Conservation (phyloP, 2,888 invertebrate genomes). For the Thereva unica region DNA sequence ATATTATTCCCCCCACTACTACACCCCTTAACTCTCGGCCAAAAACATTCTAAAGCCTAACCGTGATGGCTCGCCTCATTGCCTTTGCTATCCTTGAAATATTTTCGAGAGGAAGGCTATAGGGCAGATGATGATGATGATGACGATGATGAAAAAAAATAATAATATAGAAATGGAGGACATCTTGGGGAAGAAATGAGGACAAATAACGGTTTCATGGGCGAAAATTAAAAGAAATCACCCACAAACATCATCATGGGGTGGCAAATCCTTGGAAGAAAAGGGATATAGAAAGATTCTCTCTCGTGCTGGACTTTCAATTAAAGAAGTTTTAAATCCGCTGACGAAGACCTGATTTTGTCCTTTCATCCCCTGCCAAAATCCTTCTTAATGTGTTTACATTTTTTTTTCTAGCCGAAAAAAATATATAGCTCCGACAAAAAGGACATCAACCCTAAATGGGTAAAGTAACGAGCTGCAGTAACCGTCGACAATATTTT, state of each 20-base stretch:
- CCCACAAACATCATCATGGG: slow-evolving; percentile 1
- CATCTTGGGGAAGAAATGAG: background rate
- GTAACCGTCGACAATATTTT: slow-evolving; percentile 15
- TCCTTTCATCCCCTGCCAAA: background rate
- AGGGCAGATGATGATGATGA: background rate
- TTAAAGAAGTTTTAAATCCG: slow-evolving; percentile 9
- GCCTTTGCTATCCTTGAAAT: slow-evolving; percentile 13
- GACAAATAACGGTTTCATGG: background rate
- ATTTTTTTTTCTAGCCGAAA: background rate
- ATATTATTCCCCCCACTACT: background rate
- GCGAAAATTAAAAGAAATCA: background rate
- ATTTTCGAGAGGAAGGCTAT: background rate
- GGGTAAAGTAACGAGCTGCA: slow-evolving; percentile 15
- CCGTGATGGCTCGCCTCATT: slow-evolving; percentile 22
- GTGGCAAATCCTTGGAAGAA: background rate
- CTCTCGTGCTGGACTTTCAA: slow-evolving; percentile 4
- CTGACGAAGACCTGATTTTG: background rate
- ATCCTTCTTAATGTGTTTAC: slow-evolving; percentile 23
- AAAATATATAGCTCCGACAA: background rate
- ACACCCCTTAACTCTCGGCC: background rate
- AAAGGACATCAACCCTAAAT: slow-evolving; percentile 21
- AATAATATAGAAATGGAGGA: background rate
- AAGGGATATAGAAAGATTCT: background rate
- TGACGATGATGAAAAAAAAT: too few relatives aligned
- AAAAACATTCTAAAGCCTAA: background rate